Evolutionary conservation across 2,797 vertebrate genomes (phyloP).

Genomic region (Onychomys arenicola): DNA sequence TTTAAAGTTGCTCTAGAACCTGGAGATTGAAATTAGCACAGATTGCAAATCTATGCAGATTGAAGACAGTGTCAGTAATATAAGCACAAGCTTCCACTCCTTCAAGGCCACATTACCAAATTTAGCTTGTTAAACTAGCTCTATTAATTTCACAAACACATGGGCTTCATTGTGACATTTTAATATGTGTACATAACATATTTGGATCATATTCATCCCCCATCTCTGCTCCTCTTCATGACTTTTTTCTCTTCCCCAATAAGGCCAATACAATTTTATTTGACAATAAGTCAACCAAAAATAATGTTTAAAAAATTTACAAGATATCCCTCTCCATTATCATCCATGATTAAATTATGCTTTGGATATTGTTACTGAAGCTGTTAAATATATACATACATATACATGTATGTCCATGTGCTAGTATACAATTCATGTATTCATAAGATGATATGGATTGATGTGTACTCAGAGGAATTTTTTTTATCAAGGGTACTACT

Average conservation of each 20-base stretch:
- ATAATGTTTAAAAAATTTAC: neutral
- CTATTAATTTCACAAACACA: neutral
- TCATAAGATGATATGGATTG: neutral
- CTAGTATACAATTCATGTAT: neutral
- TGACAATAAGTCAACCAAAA: neutral
- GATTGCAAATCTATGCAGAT: neutral
- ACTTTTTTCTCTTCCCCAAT: neutral
- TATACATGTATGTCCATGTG: neutral
- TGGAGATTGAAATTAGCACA: slow-evolving; percentile 27
- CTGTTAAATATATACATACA: neutral
- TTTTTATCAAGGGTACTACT: neutral
- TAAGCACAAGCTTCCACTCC: neutral
- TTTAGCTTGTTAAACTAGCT: neutral
- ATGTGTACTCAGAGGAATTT: neutral
- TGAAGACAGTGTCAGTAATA: neutral
- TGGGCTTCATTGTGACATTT: neutral
- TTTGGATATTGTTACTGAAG: neutral
- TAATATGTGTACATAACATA: neutral
- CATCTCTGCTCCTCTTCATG: neutral
- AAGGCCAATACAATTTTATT: slow-evolving; percentile 21
- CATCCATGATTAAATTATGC: neutral
- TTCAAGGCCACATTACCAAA: neutral
- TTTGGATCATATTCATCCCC: neutral
- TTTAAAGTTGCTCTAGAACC: neutral
- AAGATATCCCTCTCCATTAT: neutral